phyloP scores from a whole-genome alignment of 1,140 invertebrate genomes.

The Nautilus pompilius region DNA sequence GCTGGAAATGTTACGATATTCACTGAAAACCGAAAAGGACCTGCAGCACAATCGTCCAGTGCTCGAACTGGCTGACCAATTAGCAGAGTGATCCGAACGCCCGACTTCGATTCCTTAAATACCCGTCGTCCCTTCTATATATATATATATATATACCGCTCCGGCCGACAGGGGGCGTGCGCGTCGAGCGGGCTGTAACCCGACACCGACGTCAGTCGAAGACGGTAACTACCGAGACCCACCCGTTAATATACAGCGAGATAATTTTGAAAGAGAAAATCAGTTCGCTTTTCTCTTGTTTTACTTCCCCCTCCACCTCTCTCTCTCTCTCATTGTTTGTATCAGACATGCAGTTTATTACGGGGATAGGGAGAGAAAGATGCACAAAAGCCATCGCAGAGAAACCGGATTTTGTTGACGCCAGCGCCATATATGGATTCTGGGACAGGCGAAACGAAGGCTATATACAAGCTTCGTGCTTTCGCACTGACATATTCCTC shows the following conservation, averaged over 20 bases:
- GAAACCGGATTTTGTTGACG: slow-evolving; percentile 6
- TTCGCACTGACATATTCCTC: slow-evolving; percentile 5
- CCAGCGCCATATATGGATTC: slow-evolving; percentile 13
- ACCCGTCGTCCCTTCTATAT: background rate
- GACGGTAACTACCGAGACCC: background rate
- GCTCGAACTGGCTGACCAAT: slow-evolving; percentile 13
- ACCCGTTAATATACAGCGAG: no score
- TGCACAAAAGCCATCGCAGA: slow-evolving; percentile 9
- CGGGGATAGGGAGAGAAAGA: slow-evolving; percentile 9
- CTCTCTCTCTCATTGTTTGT: no score
- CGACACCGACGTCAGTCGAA: background rate
- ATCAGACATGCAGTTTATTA: no score
- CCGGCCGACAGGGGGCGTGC: background rate
- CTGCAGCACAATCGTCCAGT: slow-evolving; percentile 13
- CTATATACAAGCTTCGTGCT: slow-evolving; percentile 11
- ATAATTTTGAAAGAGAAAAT: no score
- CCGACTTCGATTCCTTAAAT: background rate
- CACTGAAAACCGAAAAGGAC: slow-evolving; percentile 14
- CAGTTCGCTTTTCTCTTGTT: no score
- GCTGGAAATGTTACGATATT: no score
- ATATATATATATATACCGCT: no score
- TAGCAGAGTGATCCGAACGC: slow-evolving; percentile 5
- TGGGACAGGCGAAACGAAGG: background rate
- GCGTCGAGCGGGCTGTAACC: background rate
- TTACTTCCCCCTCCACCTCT: no score